Evolutionary conservation across 2,888 invertebrate genomes (phyloP), one percentile per base, ranked within the genome.

Genomic region (Aspidiotus destructor): DNA sequence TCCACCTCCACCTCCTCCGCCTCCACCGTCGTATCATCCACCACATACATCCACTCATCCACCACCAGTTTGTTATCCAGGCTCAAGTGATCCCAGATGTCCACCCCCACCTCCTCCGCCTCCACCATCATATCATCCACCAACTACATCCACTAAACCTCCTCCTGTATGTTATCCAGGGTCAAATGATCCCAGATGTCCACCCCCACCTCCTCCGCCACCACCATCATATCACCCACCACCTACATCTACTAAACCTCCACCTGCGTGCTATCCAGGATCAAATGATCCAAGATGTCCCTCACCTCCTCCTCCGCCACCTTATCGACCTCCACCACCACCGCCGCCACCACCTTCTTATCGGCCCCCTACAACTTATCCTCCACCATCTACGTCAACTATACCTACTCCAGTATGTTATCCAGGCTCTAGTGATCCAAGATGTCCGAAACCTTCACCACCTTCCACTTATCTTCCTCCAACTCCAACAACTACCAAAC

Each of bases 231-330:
- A 78, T 64, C 78, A 75, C 71, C 77, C 77, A 0, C 69, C 70
- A 40, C 41, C 70, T 42, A 67, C 70, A 70, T 62, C 72, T 70
- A 28, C 62, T 69, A 53, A 74, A 62, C 72, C 62, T 17, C 75
- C 75, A 53, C 72, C 72, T n/a, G 55, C 75, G 73, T 77, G 72
- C 74, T 76, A 74, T 70, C 78, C 77, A 7, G 78, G 78, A 1
- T 74, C 73, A 5, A 73, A 72, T 5, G 78, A 78, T 60, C 75
- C 76, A 1, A 72, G 76, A 13, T 77, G 77, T 57, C 68, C 71
- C 16, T 69, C 70, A 10, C 70, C 72, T 17, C 54, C 55, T 0
- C 15, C 55, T 41, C 16, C 76, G 70, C 53, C 74, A 7, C 72
- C 71, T 0, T 76, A 73, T 44, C 78, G 77, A 7, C 55, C 70